These are phyloP conservation scores for Clupea harengus DNA, from an alignment of 2,113 vertebrate species.

Conservation along the genomic window DNA sequence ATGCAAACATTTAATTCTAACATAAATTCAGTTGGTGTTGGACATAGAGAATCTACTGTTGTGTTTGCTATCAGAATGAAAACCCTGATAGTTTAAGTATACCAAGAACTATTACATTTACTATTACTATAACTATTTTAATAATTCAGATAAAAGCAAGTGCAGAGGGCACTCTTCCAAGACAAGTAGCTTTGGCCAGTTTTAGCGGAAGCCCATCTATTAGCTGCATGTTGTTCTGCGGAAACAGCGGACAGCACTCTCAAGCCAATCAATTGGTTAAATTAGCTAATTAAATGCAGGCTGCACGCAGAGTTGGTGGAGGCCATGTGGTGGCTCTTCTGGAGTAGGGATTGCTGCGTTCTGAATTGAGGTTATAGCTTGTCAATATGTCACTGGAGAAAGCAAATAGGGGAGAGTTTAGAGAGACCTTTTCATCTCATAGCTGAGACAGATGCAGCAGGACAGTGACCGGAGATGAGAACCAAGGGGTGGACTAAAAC, in stretches of 20 bases:
- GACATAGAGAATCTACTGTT: neutral
- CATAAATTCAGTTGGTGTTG: neutral
- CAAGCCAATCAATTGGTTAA: slow-evolving; percentile 2
- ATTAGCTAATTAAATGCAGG: slow-evolving; percentile 18
- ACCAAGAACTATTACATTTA: neutral
- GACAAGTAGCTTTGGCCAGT: neutral
- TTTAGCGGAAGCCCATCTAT: neutral
- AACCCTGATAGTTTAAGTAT: neutral
- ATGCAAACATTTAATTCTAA: neutral
- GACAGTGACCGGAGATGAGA: neutral
- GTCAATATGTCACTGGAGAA: neutral
- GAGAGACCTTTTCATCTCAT: neutral
- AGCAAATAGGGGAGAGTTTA: neutral
- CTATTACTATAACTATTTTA: neutral
- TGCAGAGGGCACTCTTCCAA: neutral
- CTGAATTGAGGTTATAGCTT: neutral
- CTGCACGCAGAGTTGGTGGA: neutral
- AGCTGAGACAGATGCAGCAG: neutral
- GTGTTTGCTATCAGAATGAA: neutral
- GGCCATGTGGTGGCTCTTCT: neutral
- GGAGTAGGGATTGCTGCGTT: neutral
- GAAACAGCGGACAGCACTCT: neutral
- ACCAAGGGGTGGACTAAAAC: neutral
- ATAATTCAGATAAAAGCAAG: neutral
- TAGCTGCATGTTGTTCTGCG: neutral